Evolutionary conservation across 2,113 vertebrate species (phyloP), one percentile per base, ranked within the genome.

Genomic region (Hippocampus zosterae): DNA sequence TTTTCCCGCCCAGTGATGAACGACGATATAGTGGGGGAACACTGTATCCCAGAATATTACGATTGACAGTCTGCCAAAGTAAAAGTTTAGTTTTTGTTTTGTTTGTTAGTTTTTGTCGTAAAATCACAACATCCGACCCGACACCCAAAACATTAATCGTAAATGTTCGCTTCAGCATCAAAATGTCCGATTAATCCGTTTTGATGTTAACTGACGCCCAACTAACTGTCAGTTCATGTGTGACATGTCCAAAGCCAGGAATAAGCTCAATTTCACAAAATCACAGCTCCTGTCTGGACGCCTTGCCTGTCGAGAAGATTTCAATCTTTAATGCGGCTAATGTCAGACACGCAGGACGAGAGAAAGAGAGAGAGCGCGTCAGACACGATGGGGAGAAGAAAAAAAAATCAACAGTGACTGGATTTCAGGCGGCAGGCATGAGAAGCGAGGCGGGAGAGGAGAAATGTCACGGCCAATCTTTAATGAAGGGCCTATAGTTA

Each of bases 401-500:
- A 82, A 81, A 76, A 72, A 83, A 89, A 86, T 84, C 48, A 71
- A 86, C 87, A 87, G 79, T 89, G 87, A 85, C 74, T 81, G 81
- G 76, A 87, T 87, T 82, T 88, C 79, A 87, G 80, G 83, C 65
- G 12, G 69, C 67, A 71, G 79, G 85, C 75, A 79, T 81, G 85
- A 77, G 77, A 70, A 60, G 71, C 77, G 69, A 74, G 66, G 72
- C 70, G 72, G 81, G 57, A 60, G 77, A 69, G 85, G 83, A 82
- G 75, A 88, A 91, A 91, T 91, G 88, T 92, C 90, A 89, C 71
- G 52, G 84, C 82, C 85, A 80, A 84, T 83, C 80, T 84, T 88
- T 93, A 92, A 93, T 90, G 91, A 92, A 88, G 84, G 82, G 83
- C 85, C 90, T 88, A 88, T 89, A 90, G 90, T 91, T 85, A 85